Base-by-base conservation (phyloP, 1,140 invertebrate genomes). In the Polypedilum pembai region DNA sequence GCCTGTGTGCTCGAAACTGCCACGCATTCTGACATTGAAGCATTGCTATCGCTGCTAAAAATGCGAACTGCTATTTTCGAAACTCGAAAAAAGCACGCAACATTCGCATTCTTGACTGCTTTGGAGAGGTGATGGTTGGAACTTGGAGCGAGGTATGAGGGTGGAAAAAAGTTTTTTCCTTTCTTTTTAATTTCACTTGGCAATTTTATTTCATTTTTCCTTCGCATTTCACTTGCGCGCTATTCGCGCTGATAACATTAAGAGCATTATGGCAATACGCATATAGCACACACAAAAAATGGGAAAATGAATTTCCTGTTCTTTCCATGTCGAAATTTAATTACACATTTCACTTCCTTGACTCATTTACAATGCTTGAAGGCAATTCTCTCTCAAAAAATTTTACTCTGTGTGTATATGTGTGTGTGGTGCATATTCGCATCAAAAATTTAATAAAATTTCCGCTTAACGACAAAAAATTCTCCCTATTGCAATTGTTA, bases 141-240 rank as follows among this genome's bases (percentile, higher is more conserved):
- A n/a, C n/a, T n/a, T 33, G 24, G 24, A 33, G 24, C 5, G 5
- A 33, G 45, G n/a, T n/a, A 56, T 8, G n/a, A 56, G 24, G 24
- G 15, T 56, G 45, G n/a, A 56, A n/a, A 56, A 56, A 56, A 56
- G 12, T 56, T 56, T 56, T 56, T 56, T 56, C n/a, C 45, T 56
- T 56, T 56, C n/a, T n/a, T 56, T 56, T 56, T 56, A 56, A 56
- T 56, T 56, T 56, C n/a, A n/a, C 45, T 56, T 56, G 45, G 45
- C 45, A 56, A 56, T 56, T 56, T 56, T 56, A 56, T 56, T 56
- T 56, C 45, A 56, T n/a, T 56, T 56, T 45, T 45, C 8, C 45
- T 56, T n/a, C 45, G 15, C n/a, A n/a, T n/a, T n/a, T 15, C 45
- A 12, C 45, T n/a, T 4, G 7, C 45, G 4, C 45, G 1, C 45